These are phyloP conservation scores for Eremophila alpestris DNA, from an alignment of 2,797 vertebrate species.

Conservation along the genomic window DNA sequence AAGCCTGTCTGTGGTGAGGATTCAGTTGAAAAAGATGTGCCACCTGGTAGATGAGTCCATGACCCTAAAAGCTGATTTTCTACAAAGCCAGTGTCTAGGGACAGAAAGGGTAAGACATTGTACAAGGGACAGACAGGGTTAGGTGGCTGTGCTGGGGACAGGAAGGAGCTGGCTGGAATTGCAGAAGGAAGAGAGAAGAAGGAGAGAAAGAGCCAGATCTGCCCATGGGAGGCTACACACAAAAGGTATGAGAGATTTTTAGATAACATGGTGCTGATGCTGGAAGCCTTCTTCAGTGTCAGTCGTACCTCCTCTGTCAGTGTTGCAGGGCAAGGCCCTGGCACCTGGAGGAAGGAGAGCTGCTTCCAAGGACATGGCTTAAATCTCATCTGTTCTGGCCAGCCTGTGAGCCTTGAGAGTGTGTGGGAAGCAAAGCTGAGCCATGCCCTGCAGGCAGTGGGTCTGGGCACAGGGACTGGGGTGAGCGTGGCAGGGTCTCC, in stretches of 20 bases:
- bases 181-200: not conserved
- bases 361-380: not conserved
- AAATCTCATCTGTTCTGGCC: not conserved
- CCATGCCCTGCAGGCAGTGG: not conserved
- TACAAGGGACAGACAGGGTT: not conserved
- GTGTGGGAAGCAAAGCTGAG: not conserved
- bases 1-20: not conserved
- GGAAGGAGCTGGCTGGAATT: not conserved
- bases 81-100: not conserved
- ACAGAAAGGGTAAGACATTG: too few relatives aligned
- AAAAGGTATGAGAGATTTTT: not conserved
- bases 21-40: not conserved
- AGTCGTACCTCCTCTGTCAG: not conserved
- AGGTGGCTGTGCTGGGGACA: not conserved
- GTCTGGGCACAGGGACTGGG: not conserved
- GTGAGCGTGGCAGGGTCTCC: accelerated
- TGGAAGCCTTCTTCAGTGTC: not conserved
- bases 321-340: not conserved
- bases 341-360: not conserved
- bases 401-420: not conserved
- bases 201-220: not conserved
- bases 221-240: not conserved
- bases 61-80: not conserved
- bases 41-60: not conserved
- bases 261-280: not conserved